Conservation (phyloP, 2,797 vertebrate genomes). For the Philypnodon macrostomus region DNA sequence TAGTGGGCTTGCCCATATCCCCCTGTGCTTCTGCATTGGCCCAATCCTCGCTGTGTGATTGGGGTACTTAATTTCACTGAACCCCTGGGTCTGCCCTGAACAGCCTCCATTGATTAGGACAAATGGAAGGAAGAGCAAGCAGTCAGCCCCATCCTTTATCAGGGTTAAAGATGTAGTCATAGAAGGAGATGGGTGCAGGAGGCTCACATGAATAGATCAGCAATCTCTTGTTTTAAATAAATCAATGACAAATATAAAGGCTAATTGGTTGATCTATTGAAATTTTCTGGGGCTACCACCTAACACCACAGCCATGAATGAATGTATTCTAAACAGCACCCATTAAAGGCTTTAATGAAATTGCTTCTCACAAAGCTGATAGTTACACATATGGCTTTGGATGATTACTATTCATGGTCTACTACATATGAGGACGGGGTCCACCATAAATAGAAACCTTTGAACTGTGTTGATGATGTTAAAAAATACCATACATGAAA, state of each 20-base stretch:
- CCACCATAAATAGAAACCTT: no score
- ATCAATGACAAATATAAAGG: conserved; percentile 76
- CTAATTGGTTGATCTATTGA: conserved; percentile 73
- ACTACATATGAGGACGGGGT: no score
- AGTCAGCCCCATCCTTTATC: conserved; percentile 64
- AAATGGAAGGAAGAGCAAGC: conserved; percentile 67
- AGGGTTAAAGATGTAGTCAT: conserved; percentile 73
- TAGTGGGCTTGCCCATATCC: conserved; percentile 48
- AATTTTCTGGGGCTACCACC: conserved; percentile 57
- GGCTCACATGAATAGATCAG: conserved; percentile 46
- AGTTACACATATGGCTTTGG: conserved; percentile 34
- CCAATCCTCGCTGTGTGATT: conserved; percentile 60
- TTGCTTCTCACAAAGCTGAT: conserved; percentile 49
- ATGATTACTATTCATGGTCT: conserved; percentile 1
- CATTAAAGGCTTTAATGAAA: conserved; percentile 64
- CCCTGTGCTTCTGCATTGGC: conserved; percentile 36
- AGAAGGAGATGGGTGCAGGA: conserved; percentile 45
- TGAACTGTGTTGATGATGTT: no score
- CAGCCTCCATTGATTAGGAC: conserved; percentile 81
- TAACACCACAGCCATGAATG: conserved; percentile 60
- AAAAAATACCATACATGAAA: no score
- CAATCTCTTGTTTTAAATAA: conserved; percentile 63
- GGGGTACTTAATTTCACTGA: conserved; percentile 77
- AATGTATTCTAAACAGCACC: conserved; percentile 67
- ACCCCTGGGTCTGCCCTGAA: conserved; percentile 76